A percentile compares a stretch with the other conserved stretches of the same genome.
Evolutionary conservation across 2,888 invertebrate genomes (phyloP).

Genomic region (Mimas tiliae): DNA sequence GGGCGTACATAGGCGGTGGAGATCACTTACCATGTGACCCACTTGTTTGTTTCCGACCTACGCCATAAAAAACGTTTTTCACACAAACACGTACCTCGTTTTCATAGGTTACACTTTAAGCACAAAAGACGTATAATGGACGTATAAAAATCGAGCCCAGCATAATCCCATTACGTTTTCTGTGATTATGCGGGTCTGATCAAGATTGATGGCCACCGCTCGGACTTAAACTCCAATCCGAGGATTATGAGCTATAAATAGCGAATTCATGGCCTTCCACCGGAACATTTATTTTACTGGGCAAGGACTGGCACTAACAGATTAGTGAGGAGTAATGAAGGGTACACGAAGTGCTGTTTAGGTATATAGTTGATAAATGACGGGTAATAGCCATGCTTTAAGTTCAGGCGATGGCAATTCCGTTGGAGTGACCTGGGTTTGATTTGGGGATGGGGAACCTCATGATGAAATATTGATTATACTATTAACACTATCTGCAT

Average conservation of each 20-base stretch:
- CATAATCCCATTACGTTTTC: constrained; percentile 73
- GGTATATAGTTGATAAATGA: background rate
- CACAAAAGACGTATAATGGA: constrained; percentile 50
- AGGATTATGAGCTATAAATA: constrained; percentile 74
- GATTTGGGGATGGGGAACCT: too few relatives aligned
- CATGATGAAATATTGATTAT: too few relatives aligned
- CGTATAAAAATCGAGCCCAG: constrained; percentile 71
- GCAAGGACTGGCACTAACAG: constrained; percentile 20
- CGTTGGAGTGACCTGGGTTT: too few relatives aligned
- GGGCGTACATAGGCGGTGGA: too few relatives aligned
- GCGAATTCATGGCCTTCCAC: constrained; percentile 61
- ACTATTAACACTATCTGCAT: too few relatives aligned
- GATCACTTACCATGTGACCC: too few relatives aligned
- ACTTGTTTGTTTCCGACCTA: too few relatives aligned
- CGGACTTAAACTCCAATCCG: constrained; percentile 65
- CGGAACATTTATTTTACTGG: constrained; percentile 37
- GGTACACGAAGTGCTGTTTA: background rate
- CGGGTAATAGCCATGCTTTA: background rate
- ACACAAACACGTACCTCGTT: constrained; percentile 35
- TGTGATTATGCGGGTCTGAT: constrained; percentile 79
- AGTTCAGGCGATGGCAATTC: too few relatives aligned
- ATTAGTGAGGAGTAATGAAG: constrained; percentile 24
- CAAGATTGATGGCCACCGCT: constrained; percentile 76
- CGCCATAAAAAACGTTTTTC: background rate
- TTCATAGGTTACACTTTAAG: constrained; percentile 25